Percentiles rank a stretch among this genome's conserved stretches.
phyloP scores from a whole-genome alignment of 2,888 invertebrate genomes.

The Epirrhoe alternata region DNA sequence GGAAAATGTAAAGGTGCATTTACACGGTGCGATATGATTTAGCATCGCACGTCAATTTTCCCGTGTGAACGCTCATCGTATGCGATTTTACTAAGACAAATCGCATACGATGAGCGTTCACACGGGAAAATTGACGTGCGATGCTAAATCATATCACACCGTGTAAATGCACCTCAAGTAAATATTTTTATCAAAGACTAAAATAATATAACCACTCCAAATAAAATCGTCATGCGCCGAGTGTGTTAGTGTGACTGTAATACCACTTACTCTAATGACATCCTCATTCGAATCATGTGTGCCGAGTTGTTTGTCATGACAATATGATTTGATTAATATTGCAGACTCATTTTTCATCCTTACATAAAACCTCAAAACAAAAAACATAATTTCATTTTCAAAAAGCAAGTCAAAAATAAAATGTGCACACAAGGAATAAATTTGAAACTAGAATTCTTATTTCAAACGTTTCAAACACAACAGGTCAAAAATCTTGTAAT shows the following conservation, averaged over 20 bases:
- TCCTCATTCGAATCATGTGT: slow-evolving; percentile 28
- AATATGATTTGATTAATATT: slow-evolving; percentile 1
- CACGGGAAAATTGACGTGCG: too few relatives aligned
- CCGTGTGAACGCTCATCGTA: too few relatives aligned
- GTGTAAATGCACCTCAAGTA: too few relatives aligned
- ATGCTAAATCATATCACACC: too few relatives aligned
- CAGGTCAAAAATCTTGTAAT: background rate
- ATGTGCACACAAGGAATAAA: background rate
- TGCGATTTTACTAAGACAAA: too few relatives aligned
- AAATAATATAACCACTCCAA: background rate
- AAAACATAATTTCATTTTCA: slow-evolving; percentile 1
- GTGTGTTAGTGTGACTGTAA: slow-evolving; percentile 20
- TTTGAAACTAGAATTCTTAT: background rate
- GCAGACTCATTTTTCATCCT: background rate
- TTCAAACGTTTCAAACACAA: background rate
- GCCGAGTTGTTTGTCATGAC: slow-evolving; percentile 14
- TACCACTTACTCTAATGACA: slow-evolving; percentile 28
- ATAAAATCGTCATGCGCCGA: slow-evolving; percentile 14
- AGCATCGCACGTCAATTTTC: too few relatives aligned
- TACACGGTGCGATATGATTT: too few relatives aligned
- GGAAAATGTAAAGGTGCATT: too few relatives aligned
- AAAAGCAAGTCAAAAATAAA: slow-evolving; percentile 1
- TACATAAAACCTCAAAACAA: background rate
- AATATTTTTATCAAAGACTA: background rate
- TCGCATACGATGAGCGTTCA: too few relatives aligned